phyloP scores from a whole-genome alignment of 2,888 invertebrate species.

The Malacosoma neustria region DNA sequence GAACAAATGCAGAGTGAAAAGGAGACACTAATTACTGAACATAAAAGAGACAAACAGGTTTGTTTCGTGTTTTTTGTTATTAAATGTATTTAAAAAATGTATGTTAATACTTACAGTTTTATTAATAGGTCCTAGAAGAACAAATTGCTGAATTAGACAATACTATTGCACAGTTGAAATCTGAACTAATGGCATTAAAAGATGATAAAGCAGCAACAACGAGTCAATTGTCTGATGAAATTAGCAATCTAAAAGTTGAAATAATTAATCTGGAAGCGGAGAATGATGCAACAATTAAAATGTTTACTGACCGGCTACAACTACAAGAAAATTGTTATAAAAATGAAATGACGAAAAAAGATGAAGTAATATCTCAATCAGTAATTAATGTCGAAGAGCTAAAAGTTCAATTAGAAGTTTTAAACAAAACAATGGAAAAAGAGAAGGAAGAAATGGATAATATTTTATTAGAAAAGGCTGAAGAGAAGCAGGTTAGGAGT shows the following conservation, averaged over 20 bases:
- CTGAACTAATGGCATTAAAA: slow-evolving; percentile 21
- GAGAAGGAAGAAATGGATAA: slow-evolving; percentile 37
- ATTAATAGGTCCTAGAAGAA: slow-evolving; percentile 41
- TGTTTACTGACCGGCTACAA: slow-evolving; percentile 28
- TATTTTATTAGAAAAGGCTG: slow-evolving; percentile 33
- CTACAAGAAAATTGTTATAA: slow-evolving; percentile 21
- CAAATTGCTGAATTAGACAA: slow-evolving; percentile 29
- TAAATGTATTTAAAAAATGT: slow-evolving; percentile 23
- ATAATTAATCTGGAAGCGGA: slow-evolving; percentile 22
- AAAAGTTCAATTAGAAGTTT: slow-evolving; percentile 29
- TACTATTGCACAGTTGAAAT: slow-evolving; percentile 17
- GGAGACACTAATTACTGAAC: slow-evolving; percentile 22
- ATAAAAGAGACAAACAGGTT: slow-evolving; percentile 46
- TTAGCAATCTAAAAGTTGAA: slow-evolving; percentile 27
- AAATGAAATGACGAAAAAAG: slow-evolving; percentile 26
- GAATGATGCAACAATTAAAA: slow-evolving; percentile 34
- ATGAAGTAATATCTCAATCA: slow-evolving; percentile 23
- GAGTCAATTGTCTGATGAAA: slow-evolving; percentile 27
- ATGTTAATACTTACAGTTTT: slow-evolving; percentile 6
- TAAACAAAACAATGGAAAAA: slow-evolving; percentile 28
- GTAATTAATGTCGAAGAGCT: slow-evolving; percentile 26
- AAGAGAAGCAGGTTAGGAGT: slow-evolving; percentile 49
- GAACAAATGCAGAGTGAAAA: slow-evolving; percentile 24
- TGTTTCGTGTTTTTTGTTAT: slow-evolving; percentile 21
- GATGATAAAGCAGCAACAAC: slow-evolving; percentile 25